Evolutionary conservation across 2,113 vertebrate species (phyloP).

Genomic region (Corydoras maculifer): DNA sequence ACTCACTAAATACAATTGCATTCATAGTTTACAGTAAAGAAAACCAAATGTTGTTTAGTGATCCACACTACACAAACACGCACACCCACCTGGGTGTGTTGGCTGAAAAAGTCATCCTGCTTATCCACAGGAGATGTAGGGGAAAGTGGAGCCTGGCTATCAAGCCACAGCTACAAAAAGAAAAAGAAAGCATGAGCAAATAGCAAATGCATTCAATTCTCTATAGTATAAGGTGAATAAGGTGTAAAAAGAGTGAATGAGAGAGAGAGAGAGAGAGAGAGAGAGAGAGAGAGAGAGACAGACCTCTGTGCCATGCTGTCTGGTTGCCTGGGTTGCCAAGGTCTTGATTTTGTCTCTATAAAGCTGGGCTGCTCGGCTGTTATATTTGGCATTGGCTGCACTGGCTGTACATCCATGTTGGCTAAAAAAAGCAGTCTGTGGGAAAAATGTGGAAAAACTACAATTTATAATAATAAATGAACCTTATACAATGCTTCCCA

Average conservation of each 20-base stretch:
- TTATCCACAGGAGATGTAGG: conserved; percentile 70
- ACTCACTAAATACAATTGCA: no score
- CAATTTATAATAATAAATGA: background rate
- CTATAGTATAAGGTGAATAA: no score
- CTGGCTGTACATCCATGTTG: conserved; percentile 77
- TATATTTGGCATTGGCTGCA: conserved; percentile 87
- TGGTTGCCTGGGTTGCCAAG: conserved; percentile 77
- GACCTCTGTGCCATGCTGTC: conserved; percentile 84
- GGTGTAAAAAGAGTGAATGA: no score
- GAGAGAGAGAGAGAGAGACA: conserved; percentile 35
- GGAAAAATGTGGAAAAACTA: conserved; percentile 4
- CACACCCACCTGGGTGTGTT: conserved; percentile 64
- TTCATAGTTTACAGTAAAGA: no score
- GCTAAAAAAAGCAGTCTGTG: conserved; percentile 79
- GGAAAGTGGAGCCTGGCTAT: conserved; percentile 67
- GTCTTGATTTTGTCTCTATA: conserved; percentile 83
- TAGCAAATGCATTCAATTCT: background rate
- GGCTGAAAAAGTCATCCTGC: conserved; percentile 87
- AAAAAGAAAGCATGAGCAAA: background rate
- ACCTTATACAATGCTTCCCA: no score
- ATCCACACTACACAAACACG: conserved; percentile 20
- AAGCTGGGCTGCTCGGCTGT: conserved; percentile 79
- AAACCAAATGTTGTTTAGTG: no score
- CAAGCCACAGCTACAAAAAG: conserved; percentile 79
- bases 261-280: no score